A percentile compares a stretch with the other conserved stretches of the same genome.
phyloP scores from a whole-genome alignment of 64 coral and sea anemone genomes.

The Trachythela sp. region DNA sequence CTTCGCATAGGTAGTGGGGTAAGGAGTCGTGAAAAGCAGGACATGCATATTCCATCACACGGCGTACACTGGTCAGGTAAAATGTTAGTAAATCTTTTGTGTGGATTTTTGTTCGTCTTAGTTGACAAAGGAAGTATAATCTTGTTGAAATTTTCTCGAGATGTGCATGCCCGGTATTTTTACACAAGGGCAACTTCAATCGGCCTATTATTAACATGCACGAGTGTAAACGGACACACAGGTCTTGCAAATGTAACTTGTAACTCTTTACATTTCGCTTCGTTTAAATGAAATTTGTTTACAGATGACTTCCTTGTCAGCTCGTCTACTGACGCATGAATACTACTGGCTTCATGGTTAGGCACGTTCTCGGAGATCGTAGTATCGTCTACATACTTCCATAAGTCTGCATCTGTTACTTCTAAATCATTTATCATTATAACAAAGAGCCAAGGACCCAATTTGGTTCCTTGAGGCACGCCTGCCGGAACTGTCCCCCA shows the following conservation, averaged over 20 bases:
- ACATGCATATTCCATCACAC: neutral
- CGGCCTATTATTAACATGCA: neutral
- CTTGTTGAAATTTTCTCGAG: neutral
- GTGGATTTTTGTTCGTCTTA: neutral
- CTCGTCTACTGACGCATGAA: neutral
- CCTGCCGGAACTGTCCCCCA: neutral
- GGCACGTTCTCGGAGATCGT: neutral
- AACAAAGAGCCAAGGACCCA: neutral
- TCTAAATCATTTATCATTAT: slow-evolving; percentile 13
- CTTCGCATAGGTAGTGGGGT: neutral
- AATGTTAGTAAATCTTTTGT: neutral
- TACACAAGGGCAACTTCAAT: neutral
- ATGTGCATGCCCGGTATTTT: neutral
- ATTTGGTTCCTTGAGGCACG: neutral
- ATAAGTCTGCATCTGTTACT: neutral
- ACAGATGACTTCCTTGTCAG: neutral
- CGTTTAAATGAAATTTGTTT: slow-evolving; percentile 31
- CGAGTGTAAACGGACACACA: neutral
- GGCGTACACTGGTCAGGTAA: neutral
- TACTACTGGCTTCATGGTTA: neutral
- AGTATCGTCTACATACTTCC: slow-evolving; percentile 36
- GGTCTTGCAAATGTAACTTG: neutral
- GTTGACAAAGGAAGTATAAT: neutral
- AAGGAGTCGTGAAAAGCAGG: neutral
- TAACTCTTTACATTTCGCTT: neutral